Conservation (phyloP, 1,140 invertebrate genomes). For the Limonius californicus region DNA sequence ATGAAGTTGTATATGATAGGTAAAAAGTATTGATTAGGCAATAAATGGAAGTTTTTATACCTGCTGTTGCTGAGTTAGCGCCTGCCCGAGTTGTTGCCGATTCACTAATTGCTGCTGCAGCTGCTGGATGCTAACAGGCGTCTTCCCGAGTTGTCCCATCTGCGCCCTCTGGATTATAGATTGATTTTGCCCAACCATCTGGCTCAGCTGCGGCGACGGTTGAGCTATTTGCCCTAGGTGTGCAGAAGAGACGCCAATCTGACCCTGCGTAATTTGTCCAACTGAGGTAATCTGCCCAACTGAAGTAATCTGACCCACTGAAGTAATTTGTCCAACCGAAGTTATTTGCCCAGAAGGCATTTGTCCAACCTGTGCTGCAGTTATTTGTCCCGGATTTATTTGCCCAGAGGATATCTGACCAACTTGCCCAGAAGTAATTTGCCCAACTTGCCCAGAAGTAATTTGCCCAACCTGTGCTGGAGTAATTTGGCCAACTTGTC, state of each 20-base stretch:
- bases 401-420: too few relatives aligned
- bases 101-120: conserved; percentile 41
- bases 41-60: too few relatives aligned
- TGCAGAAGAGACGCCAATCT: conserved; percentile 6
- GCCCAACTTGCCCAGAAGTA: not conserved
- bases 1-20: too few relatives aligned
- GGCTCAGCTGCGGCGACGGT: conserved; percentile 29
- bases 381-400: not conserved
- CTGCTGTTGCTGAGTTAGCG: conserved; percentile 18
- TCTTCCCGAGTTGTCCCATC: conserved; percentile 37
- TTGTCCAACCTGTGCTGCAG: not conserved
- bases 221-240: not conserved
- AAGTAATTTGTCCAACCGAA: not conserved
- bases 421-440: not conserved
- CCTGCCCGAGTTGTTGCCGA: conserved; percentile 26
- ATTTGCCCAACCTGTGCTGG: not conserved
- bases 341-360: too few relatives aligned
- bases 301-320: not conserved
- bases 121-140: conserved; percentile 30
- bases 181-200: conserved; percentile 29
- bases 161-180: conserved; percentile 22
- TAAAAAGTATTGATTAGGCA: too few relatives aligned
- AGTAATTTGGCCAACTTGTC: not conserved
- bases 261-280: conserved; percentile 31
- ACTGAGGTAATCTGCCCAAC: conserved; percentile 20